Base-by-base conservation (phyloP, 2,888 invertebrate species). In the Melinaea marsaeus region DNA sequence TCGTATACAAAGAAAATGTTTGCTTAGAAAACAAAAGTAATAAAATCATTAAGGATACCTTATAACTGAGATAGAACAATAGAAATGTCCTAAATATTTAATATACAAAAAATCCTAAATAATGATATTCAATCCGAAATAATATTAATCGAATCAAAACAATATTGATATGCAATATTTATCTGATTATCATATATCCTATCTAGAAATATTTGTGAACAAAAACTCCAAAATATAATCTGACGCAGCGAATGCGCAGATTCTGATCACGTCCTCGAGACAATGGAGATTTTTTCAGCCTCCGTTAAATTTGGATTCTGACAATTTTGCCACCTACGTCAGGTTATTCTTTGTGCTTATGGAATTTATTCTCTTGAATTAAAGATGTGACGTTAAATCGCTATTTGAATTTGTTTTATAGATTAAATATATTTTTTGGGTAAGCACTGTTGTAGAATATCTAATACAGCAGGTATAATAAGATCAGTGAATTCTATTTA, bases 221-320 rank as follows among this genome's bases (percentile, higher is more conserved):
- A 65, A 55, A 64, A 61, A 61, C 60, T 63, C 56, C 62, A 62
- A 55, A 56, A 66, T 64, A 65, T 62, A 61, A 57, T 77, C 68
- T 67, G 74, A 74, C 73, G 71, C 74, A 72, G 77, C 57, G 78
- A 73, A 68, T 71, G 42, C 76, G 69, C 80, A 80, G 78, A 84
- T 81, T 81, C 81, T 48, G 65, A 75, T 76, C 86, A 84, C 86
- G 84, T 84, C 81, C 73, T 80, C 78, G 76, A 79, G 75, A 85
- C 85, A 86, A 85, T 84, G 79, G 81, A 74, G 71, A 78, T 73
- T 83, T 84, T 84, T 83, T 79, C 71, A 72, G 67, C 70, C 77
- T 79, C 79, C 80, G 75, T 78, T 74, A 77, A 79, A 77, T 78
- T 77, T 75, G 71, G 74, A 58, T 64, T 64, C 69, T 63, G 68